Base-by-base conservation (phyloP, 2,113 vertebrate species). In the Onychostruthus taczanowskii region DNA sequence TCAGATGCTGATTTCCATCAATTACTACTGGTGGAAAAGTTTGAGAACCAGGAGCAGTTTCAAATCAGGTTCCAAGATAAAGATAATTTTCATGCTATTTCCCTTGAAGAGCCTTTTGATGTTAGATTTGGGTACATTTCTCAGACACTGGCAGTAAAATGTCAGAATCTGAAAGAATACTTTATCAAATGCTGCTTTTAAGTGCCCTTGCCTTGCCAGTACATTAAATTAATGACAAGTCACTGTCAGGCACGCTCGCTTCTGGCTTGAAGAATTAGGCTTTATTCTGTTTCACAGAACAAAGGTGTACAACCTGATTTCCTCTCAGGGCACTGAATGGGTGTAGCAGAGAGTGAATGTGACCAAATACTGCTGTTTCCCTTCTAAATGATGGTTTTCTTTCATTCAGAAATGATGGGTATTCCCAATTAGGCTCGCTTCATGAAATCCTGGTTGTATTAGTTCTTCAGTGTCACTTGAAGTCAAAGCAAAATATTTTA, bases 301-400 rank as follows among this genome's bases (percentile, higher is more conserved):
- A n/a, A n/a, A n/a, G n/a, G n/a, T n/a, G 16, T 28, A 35, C 0
- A 0, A 49, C 53, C 75, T n/a, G 10, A 21, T 53, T 75, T 89
- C 27, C 47, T 75, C 18, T 30, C 16, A 49, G 58, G 39, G 35
- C 61, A 59, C 49, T 20, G 21, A n/a, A 11, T 16, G 30, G 22
- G 28, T 77, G 7, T 5, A 75, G 53, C 64, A 41, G 37, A 68
- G 47, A 39, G 24, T 35, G 63, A 76, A 47, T 67, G 50, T 77
- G 72, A 21, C 63, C 59, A 44, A 35, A 50, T 17, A 70, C 35
- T 75, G 49, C 43, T 74, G 39, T 35, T 70, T 67, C 61, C 55
- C 24, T 66, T 72, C 68, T 30, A 23, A 70, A 21, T 52, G 69
- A 23, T 20, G 37, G 37, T 39, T 39, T 62, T 39, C 26, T 39